Base-by-base conservation (phyloP, 2,888 invertebrate species). In the Helobdella robusta region DNA sequence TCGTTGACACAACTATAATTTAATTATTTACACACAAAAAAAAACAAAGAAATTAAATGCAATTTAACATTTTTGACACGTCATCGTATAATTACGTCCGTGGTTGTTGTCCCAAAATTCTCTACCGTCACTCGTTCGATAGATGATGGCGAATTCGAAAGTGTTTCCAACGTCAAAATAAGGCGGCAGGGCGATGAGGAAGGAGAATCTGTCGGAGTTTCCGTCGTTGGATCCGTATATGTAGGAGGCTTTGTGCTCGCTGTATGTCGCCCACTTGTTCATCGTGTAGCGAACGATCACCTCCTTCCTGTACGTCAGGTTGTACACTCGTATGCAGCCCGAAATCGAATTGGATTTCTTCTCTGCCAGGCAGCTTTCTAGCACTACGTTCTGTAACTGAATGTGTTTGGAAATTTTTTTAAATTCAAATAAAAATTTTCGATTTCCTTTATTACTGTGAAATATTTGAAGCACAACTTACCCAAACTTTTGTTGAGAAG, bases 301-400 rank as follows among this genome's bases (percentile, higher is more conserved):
- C 60, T 87, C 86, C 82, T 95, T 95, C 79, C 92, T 86, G 79
- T 88, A 94, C 79, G 90, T 89, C 68, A 94, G 79, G 80, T 94
- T 95, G 66, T 89, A 84, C 32, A 94, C 94, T 50, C 92, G 84
- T 15, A 92, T 88, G 0, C 87, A 85, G 28, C 83, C 82, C 1
- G 78, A 76, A 6, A 83, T 77, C 34, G 77, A 77, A 68, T 78
- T 71, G 52, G 76, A 74, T 20, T 66, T 48, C 64, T 69, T 70
- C 2, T 75, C 74, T 20, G 80, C 74, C 30, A 87, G 82, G 20
- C 89, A 90, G 75, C 87, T 89, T 80, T 94, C 93, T 72, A 94
- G 81, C 73, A 88, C 87, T 25, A 93, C 89, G 74, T 85, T 86
- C 69, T 85, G 85, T 62, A 84, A 85, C 71, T 87, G 84, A 1